Base-by-base conservation (phyloP, 2,888 invertebrate species). In the Agonopterix heracliana region DNA sequence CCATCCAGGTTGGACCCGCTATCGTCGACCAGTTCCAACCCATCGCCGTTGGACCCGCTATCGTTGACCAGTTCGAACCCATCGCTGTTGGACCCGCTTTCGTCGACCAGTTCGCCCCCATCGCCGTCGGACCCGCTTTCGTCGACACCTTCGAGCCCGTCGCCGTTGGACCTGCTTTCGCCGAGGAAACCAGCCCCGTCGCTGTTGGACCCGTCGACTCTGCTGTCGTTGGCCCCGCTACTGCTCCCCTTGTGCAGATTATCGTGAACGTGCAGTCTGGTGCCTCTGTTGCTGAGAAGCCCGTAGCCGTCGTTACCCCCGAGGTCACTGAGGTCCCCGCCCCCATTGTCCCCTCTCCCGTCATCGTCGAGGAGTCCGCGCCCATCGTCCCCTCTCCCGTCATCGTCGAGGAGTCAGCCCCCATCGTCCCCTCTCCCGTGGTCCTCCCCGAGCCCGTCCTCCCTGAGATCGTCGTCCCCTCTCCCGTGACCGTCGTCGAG, bases 391-490 rank as follows among this genome's bases (percentile, higher is more conserved):
- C 66, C 34, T 66, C 11, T 9, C 41, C 41, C 40, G 40, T 40
- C 10, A 4, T 66, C 52, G 68, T 69, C 56, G 63, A 66, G 50
- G 44, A 69, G 50, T 69, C 67, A 60, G 70, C 67, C 2, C 41
- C 41, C 41, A 12, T 41, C 4, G 9, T 13, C 5, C 13, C 41
- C 41, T 9, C n/a, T 9, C 41, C 41, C 41, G 12, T 13, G 11
- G 26, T 47, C 51, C 34, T 46, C 56, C 36, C 50, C 54, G 55
- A 49, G 47, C 51, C 60, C 41, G n/a, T 38, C 9, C 44, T 52
- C 1, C 9, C 14, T 14, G 42, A 12, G 38, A 34, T 41, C 41
- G 38, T 7, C 34, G 12, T 41, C 12, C 47, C 47, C 35, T 45
- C 47, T 41, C 44, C 34, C 38, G 34, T 13, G 9, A 42, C 34